A percentile compares a stretch with the other conserved stretches of the same genome.
Evolutionary conservation across 2,888 invertebrate genomes (phyloP).

Genomic region (Coelopa pilipes): DNA sequence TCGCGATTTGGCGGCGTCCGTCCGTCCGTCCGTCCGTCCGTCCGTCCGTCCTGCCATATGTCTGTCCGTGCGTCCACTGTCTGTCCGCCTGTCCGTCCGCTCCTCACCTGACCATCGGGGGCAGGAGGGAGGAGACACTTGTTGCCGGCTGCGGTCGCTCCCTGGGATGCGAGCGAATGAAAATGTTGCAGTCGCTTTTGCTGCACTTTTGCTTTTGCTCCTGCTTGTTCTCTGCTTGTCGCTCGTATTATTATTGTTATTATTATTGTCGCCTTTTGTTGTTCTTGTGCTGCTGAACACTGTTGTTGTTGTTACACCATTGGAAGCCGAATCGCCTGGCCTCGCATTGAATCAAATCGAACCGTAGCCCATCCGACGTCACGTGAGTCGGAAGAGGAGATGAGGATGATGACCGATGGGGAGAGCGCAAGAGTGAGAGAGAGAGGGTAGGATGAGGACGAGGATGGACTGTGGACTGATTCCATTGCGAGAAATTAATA

Average conservation of each 20-base stretch:
- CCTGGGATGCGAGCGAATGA: background rate
- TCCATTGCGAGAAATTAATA: constrained; percentile 55
- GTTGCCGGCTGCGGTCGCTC: constrained; percentile 1
- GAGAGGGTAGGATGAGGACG: too few species aligned
- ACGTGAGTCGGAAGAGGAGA: too few species aligned
- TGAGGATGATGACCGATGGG: too few species aligned
- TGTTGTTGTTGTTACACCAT: background rate
- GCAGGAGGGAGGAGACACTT: constrained; percentile 40
- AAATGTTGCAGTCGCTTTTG: constrained; percentile 24
- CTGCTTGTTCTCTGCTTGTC: too few species aligned
- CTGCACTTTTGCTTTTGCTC: background rate
- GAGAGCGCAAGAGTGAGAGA: too few species aligned
- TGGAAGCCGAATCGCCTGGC: constrained; percentile 9
- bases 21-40: constrained; percentile 48
- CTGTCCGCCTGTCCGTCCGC: constrained; percentile 51
- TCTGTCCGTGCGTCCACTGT: constrained; percentile 41
- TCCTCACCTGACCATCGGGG: constrained; percentile 46
- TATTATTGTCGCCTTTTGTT: background rate
- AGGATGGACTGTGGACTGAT: background rate
- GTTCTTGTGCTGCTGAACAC: too few species aligned
- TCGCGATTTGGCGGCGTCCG: constrained; percentile 34
- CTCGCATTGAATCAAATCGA: constrained; percentile 1
- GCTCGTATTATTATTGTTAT: background rate
- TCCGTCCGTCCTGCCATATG: constrained; percentile 51
- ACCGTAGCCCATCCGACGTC: background rate